Conservation (phyloP, 2,888 invertebrate genomes). For the Sepioteuthis lessoniana region DNA sequence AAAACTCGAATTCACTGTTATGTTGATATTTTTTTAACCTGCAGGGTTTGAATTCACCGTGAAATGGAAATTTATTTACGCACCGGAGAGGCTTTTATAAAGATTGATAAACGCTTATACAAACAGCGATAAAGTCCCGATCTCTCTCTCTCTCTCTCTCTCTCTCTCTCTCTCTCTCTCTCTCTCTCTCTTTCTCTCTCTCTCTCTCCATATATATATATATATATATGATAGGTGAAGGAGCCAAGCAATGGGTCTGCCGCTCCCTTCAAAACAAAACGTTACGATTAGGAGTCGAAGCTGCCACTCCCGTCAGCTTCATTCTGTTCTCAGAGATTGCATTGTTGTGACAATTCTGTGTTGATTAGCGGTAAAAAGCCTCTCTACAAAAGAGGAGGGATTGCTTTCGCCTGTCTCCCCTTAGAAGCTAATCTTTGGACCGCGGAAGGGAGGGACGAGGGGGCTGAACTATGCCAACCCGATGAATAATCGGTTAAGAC, state of each 20-base stretch:
- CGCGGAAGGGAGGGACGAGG: not conserved
- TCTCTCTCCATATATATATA: not conserved
- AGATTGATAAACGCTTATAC: too few species aligned
- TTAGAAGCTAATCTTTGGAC: not conserved
- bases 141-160: too few species aligned
- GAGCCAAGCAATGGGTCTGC: not conserved
- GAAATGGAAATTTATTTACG: too few species aligned
- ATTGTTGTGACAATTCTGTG: not conserved
- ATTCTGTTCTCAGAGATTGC: not conserved
- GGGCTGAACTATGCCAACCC: not conserved
- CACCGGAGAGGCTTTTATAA: too few species aligned
- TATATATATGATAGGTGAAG: not conserved
- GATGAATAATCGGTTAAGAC: slow-evolving; percentile 20
- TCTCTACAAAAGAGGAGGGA: not conserved
- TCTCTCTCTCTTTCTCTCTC: not conserved
- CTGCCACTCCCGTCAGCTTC: not conserved
- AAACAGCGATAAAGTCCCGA: too few species aligned
- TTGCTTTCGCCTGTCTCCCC: not conserved
- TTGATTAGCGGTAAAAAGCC: not conserved
- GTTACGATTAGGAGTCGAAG: not conserved
- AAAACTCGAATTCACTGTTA: too few species aligned
- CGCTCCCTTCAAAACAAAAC: not conserved
- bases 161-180: too few species aligned
- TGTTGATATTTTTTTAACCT: too few species aligned
- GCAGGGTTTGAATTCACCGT: too few species aligned